phyloP scores from a whole-genome alignment of 2,113 vertebrate species.

The Aix galericulata region DNA sequence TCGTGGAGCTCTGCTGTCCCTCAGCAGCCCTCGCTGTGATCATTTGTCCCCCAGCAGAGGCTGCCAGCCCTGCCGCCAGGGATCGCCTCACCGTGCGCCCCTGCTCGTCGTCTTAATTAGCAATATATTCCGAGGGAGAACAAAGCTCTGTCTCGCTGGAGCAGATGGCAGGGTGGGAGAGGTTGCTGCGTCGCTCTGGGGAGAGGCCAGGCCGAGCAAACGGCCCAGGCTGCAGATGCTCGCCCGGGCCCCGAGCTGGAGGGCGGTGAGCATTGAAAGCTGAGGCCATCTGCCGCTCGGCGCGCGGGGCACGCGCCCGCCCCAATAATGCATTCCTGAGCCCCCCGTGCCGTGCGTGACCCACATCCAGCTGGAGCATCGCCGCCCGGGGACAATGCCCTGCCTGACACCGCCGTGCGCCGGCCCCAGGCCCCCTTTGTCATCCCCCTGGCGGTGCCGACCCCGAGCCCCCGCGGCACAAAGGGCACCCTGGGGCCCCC shows the following conservation, averaged over 20 bases:
- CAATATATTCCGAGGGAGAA: slow-evolving; percentile 50
- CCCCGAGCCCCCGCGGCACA: fast-evolving
- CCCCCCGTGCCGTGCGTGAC: not conserved
- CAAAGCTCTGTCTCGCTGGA: slow-evolving; percentile 55
- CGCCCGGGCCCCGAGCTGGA: not conserved
- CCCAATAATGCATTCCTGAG: slow-evolving; percentile 29
- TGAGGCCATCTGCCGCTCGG: slow-evolving; percentile 74
- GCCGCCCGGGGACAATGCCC: not conserved
- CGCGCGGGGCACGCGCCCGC: slow-evolving; percentile 42
- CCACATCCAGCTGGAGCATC: slow-evolving; percentile 57
- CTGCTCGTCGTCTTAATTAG: slow-evolving; percentile 70
- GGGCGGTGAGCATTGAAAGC: slow-evolving; percentile 12
- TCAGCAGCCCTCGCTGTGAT: fast-evolving
- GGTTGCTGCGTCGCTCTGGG: slow-evolving; percentile 36
- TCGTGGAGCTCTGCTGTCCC: fast-evolving
- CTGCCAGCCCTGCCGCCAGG: fast-evolving
- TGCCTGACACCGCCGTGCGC: not conserved
- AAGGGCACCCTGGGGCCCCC: not conserved
- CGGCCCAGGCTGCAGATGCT: slow-evolving; percentile 66
- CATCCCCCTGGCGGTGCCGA: not conserved
- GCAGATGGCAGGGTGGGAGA: slow-evolving; percentile 76
- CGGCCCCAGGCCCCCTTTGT: slow-evolving; percentile 48
- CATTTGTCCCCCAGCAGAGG: fast-evolving
- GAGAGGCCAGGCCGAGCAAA: not conserved
- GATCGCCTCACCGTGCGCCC: not conserved